Percentiles rank a stretch among this genome's conserved stretches.
These are phyloP conservation scores for Willisornis vidua DNA, from an alignment of 2,113 vertebrate genomes.

Conservation along the genomic window DNA sequence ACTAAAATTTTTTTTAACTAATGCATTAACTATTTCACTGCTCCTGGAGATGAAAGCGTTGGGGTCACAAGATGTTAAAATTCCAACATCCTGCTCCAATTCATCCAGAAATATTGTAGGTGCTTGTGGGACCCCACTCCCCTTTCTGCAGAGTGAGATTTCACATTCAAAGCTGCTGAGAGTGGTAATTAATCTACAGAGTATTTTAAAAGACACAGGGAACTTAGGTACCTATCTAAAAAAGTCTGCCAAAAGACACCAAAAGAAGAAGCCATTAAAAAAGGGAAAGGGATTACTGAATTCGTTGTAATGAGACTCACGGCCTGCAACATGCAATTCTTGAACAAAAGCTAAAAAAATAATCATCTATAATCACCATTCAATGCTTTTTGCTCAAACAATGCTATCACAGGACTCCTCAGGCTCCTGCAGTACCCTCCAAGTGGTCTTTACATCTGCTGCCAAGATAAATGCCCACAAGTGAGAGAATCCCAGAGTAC, in stretches of 20 bases:
- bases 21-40: conserved; percentile 54
- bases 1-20: conserved; percentile 48
- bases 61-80: conserved; percentile 28
- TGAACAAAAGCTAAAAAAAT: not conserved
- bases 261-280: not conserved
- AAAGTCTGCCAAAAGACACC: not conserved
- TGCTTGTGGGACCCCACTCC: not conserved
- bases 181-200: not conserved
- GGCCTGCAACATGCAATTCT: not conserved
- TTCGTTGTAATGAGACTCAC: not conserved
- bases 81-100: conserved; percentile 22
- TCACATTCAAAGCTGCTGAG: not conserved
- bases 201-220: not conserved
- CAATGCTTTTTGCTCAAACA: not conserved
- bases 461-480: not conserved
- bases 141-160: not conserved
- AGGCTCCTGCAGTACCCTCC: not conserved
- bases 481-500: not conserved
- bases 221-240: not conserved
- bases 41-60: conserved; percentile 22
- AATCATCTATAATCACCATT: not conserved
- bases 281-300: not conserved
- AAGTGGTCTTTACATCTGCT: not conserved
- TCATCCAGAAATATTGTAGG: not conserved
- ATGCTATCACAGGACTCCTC: not conserved